These are phyloP conservation scores for Pleuronectes platessa DNA, from an alignment of 2,113 vertebrate genomes.

Conservation along the genomic window DNA sequence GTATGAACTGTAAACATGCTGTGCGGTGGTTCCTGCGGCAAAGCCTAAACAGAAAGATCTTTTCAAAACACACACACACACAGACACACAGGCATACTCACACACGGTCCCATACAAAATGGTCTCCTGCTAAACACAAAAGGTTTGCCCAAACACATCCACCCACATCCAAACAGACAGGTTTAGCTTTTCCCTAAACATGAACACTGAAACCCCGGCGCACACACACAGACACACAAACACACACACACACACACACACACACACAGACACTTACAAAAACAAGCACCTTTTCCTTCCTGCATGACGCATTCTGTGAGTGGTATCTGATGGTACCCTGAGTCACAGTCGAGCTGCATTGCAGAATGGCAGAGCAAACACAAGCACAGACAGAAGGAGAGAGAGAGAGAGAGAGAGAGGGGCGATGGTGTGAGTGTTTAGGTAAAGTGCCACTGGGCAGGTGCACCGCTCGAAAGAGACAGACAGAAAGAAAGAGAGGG, in stretches of 20 bases:
- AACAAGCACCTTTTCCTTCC: conserved; percentile 72
- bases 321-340: conserved; percentile 75
- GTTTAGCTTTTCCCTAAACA: conserved; percentile 60
- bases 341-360: conserved; percentile 73
- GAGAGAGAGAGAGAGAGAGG: background rate
- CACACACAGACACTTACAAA: conserved; percentile 32
- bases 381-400: background rate
- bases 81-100: background rate
- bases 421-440: background rate
- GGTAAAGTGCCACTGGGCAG: conserved; percentile 69
- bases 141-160: conserved; percentile 70
- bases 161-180: conserved; percentile 68
- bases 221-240: conserved; percentile 21
- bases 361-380: conserved; percentile 69
- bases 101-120: conserved; percentile 31
- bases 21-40: conserved; percentile 43
- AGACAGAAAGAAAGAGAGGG: conserved; percentile 19
- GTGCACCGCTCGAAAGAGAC: conserved; percentile 50
- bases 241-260: conserved; percentile 10
- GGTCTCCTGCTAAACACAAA: conserved; percentile 62
- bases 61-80: conserved; percentile 41
- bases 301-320: conserved; percentile 71
- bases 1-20: conserved; percentile 53
- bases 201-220: conserved; percentile 29
- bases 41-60: conserved; percentile 53